These are phyloP conservation scores for Delphinus delphis DNA, from an alignment of 2,113 vertebrate species.

Conservation along the genomic window DNA sequence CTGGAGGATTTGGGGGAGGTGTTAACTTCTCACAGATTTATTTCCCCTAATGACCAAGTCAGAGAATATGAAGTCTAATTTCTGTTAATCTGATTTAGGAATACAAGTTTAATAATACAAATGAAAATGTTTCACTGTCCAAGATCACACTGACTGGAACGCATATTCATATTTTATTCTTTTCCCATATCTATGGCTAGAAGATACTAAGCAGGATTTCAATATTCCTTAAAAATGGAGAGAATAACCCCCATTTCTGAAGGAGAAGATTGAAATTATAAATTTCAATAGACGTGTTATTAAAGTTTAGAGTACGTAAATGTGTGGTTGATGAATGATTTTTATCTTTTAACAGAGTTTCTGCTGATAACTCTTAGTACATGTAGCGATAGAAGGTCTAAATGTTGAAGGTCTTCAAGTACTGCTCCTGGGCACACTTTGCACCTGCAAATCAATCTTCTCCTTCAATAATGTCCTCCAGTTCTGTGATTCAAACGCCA, in stretches of 20 bases:
- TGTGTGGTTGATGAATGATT: no score
- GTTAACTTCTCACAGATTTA: not conserved
- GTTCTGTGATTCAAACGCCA: not conserved
- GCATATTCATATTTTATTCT: not conserved
- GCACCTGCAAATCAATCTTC: not conserved
- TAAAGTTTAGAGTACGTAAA: not conserved
- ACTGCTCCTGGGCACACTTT: not conserved
- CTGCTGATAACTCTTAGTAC: not conserved
- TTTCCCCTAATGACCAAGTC: not conserved
- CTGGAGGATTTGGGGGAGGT: not conserved
- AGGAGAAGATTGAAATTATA: not conserved
- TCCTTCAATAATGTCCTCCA: not conserved
- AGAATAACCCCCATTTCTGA: not conserved
- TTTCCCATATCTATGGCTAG: not conserved
- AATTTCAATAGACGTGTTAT: not conserved
- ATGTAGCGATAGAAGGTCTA: not conserved
- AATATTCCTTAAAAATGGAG: not conserved
- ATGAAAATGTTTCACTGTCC: not conserved
- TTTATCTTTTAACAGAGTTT: not conserved
- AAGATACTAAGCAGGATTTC: not conserved
- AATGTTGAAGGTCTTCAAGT: not conserved
- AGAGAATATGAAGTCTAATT: not conserved
- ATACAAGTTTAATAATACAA: not conserved
- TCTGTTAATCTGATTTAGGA: not conserved
- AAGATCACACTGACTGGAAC: not conserved